Percentiles rank a stretch among this genome's conserved stretches.
These are phyloP conservation scores for Passer domesticus DNA, from an alignment of 2,113 vertebrate genomes.

Conservation along the genomic window DNA sequence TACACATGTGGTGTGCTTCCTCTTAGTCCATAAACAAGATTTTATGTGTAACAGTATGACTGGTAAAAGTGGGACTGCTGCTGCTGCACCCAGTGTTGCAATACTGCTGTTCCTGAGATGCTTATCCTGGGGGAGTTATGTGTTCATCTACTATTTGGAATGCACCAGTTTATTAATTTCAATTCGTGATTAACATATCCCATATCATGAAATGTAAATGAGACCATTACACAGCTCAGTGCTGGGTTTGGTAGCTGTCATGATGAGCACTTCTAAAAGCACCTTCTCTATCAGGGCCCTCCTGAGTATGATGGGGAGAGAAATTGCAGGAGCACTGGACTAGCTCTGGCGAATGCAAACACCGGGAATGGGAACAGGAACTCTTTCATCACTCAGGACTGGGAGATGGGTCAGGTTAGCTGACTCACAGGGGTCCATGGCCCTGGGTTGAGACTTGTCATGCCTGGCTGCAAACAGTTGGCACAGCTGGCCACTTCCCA, in stretches of 20 bases:
- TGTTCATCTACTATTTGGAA: neutral
- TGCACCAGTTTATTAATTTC: neutral
- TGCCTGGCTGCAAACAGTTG: neutral
- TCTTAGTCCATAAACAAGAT: neutral
- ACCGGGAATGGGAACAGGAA: neutral
- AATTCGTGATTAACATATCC: neutral
- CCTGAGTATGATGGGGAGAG: fast-evolving
- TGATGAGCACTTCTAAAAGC: neutral
- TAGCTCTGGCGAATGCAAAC: neutral
- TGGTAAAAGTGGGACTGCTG: neutral
- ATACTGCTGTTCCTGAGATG: neutral
- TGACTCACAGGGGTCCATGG: neutral
- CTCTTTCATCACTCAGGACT: neutral
- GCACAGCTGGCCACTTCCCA: neutral
- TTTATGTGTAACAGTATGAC: neutral
- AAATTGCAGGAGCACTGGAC: fast-evolving
- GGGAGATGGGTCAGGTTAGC: neutral
- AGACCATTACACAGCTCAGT: neutral
- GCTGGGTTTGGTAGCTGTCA: neutral
- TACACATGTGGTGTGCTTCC: neutral
- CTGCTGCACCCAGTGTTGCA: neutral
- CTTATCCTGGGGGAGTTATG: neutral
- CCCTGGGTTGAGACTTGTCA: neutral
- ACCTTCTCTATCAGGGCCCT: neutral
- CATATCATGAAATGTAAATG: neutral